phyloP scores from a whole-genome alignment of 1,140 invertebrate species.

The Anastrepha ludens region DNA sequence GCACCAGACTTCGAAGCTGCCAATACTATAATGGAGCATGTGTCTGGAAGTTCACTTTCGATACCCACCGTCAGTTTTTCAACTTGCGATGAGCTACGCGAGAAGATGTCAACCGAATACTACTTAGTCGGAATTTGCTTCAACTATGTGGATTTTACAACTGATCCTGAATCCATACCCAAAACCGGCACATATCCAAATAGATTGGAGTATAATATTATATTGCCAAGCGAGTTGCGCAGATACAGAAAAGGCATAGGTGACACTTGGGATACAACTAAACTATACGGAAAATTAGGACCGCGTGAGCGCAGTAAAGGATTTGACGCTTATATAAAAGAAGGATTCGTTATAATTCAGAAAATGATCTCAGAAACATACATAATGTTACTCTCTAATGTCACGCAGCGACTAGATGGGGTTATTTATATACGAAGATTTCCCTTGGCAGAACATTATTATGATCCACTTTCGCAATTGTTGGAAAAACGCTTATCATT shows the following conservation, averaged over 20 bases:
- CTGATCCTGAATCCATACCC: neutral
- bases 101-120: neutral
- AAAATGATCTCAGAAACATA: neutral
- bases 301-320: neutral
- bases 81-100: slow-evolving; percentile 1
- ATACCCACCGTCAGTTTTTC: neutral
- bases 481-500: neutral
- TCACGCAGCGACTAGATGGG: no score
- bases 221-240: slow-evolving; percentile 19
- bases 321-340: neutral
- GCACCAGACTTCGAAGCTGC: neutral
- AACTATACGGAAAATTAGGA: neutral
- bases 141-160: neutral
- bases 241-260: neutral
- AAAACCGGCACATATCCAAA: slow-evolving; percentile 26
- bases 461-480: slow-evolving; percentile 1
- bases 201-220: slow-evolving; percentile 15
- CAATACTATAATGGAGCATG: neutral
- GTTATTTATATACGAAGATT: neutral
- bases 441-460: slow-evolving; percentile 11
- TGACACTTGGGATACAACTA: slow-evolving; percentile 16
- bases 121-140: slow-evolving; percentile 6
- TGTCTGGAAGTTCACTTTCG: no score
- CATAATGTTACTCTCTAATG: neutral
- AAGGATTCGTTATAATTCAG: slow-evolving; percentile 21